Base-by-base conservation (phyloP, 2,113 vertebrate genomes). In the Ramphastos sulfuratus region DNA sequence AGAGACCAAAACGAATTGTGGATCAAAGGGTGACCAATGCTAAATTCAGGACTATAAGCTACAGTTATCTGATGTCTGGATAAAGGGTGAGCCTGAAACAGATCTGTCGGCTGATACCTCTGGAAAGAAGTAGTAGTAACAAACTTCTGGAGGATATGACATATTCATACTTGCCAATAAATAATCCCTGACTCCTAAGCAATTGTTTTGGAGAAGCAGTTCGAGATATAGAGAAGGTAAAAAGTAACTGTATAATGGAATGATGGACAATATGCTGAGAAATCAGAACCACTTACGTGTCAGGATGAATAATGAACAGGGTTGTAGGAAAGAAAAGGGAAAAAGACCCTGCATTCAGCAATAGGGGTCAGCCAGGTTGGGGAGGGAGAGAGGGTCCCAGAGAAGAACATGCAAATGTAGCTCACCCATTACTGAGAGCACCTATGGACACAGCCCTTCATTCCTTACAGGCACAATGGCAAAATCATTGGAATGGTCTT, bases 131-230 rank as follows among this genome's bases (percentile, higher is more conserved):
- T 39, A 78, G 54, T 94, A 90, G 91, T 80, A 90, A 82, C 87
- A 95, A 94, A 94, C 82, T 93, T 92, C 89, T 96, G 96, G 72
- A 95, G 83, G 70, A 30, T 73, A 91, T 90, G 95, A 94, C 90
- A 58, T 24, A 72, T 65, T 90, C 76, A 20, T 72, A 50, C 33
- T 66, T 95, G 91, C 82, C 93, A 95, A 87, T 83, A 94, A 94
- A 94, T 87, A 91, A 89, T 94, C 54, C 56, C 69, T 96, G 89
- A 54, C 72, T 87, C 64, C 1, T 7, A 61, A 83, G 37, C 33
- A 75, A 48, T 77, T 92, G 71, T 50, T 95, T 92, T 82, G 76
- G 85, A 87, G 87, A 85, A 83, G 69, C 28, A 58, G 15, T 64
- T 35, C 54, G 72, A 83, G 84, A 89, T 82, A 85, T 1, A 24